A percentile compares a stretch with the other conserved stretches of the same genome.
These are phyloP conservation scores for Bufo gargarizans DNA, from an alignment of 2,113 vertebrate genomes.

Conservation along the genomic window DNA sequence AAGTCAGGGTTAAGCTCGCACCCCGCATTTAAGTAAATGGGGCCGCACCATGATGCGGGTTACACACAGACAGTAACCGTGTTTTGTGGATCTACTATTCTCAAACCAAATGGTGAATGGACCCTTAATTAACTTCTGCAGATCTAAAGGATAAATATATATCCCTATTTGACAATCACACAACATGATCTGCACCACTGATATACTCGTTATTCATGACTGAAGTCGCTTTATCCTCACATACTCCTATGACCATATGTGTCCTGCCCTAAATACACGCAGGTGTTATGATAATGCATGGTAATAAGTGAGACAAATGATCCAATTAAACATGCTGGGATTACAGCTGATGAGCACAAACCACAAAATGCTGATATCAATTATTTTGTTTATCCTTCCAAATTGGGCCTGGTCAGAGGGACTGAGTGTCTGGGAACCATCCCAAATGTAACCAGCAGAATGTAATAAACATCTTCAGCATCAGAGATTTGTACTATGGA, in stretches of 20 bases:
- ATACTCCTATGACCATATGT: background rate
- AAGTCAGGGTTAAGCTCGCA: too few species aligned
- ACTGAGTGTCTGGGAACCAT: background rate
- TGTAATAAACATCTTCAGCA: background rate
- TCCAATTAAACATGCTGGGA: background rate
- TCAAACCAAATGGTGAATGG: too few species aligned
- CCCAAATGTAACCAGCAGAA: background rate
- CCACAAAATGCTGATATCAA: background rate
- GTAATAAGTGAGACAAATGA: conserved; percentile 18
- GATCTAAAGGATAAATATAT: background rate
- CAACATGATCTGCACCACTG: background rate
- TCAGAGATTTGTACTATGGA: background rate
- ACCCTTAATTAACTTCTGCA: background rate
- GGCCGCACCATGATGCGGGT: too few species aligned
- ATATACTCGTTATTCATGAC: background rate
- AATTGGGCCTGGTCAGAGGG: background rate
- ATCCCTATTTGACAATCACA: background rate
- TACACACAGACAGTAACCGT: too few species aligned
- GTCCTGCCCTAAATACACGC: background rate
- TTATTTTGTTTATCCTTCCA: background rate
- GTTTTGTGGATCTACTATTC: too few species aligned
- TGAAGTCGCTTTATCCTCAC: background rate
- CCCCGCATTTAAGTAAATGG: too few species aligned
- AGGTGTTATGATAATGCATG: conserved; percentile 3
- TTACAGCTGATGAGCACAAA: background rate